These are phyloP conservation scores for Dermolepida albohirtum DNA, from an alignment of 2,888 invertebrate species.

Conservation along the genomic window DNA sequence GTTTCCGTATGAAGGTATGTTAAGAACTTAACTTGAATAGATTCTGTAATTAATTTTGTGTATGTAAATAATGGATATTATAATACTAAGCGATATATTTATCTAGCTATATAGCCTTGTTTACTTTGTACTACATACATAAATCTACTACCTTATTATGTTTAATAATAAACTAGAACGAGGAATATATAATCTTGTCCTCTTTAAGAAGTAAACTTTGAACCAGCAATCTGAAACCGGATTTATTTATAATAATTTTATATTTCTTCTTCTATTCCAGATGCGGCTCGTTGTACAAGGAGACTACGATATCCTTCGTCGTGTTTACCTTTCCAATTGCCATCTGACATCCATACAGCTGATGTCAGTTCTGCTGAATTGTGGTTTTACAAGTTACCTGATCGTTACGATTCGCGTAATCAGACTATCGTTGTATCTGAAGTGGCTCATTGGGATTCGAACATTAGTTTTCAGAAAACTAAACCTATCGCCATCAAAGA, in stretches of 20 bases:
- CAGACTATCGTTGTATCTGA: conserved; percentile 84
- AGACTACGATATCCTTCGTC: conserved; percentile 73
- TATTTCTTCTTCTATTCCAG: conserved; percentile 60
- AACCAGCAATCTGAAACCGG: conserved; percentile 32
- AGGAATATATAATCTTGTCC: conserved; percentile 22
- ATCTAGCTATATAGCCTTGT: neutral
- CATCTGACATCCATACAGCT: conserved; percentile 78
- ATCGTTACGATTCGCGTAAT: conserved; percentile 74
- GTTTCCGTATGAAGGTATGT: conserved; percentile 81
- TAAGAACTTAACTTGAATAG: too few species aligned
- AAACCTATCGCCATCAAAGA: conserved; percentile 83
- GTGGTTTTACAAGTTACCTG: conserved; percentile 82
- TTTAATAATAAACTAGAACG: conserved; percentile 18
- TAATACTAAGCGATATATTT: too few species aligned
- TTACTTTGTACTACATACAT: neutral
- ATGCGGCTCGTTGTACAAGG: conserved; percentile 67
- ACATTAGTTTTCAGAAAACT: conserved; percentile 80
- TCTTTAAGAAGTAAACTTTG: conserved; percentile 40
- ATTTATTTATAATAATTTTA: conserved; percentile 19
- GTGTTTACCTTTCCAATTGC: conserved; percentile 82
- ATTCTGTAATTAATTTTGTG: too few species aligned
- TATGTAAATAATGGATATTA: neutral
- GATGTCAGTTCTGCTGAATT: conserved; percentile 83
- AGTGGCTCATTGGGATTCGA: conserved; percentile 79
- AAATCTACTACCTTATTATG: conserved; percentile 22